Evolutionary conservation across 2,113 vertebrate genomes (phyloP).

Genomic region (Manacus vitellinus): DNA sequence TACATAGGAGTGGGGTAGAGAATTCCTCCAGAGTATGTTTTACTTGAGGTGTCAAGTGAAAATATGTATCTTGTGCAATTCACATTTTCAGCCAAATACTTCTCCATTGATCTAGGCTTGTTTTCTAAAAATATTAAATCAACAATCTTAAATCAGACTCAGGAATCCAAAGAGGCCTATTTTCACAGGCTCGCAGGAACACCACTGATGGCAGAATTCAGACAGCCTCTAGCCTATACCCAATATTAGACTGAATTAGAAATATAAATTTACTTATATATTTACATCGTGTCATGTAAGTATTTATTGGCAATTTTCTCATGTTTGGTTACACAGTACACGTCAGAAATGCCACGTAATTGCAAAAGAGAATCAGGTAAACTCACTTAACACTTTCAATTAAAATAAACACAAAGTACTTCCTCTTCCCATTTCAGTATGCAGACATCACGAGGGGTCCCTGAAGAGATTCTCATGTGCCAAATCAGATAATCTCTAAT

Average conservation of each 20-base stretch:
- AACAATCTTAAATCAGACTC: constrained; percentile 38
- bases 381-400: neutral
- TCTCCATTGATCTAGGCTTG: constrained; percentile 5
- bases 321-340: neutral
- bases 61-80: neutral
- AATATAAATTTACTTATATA: neutral
- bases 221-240: neutral
- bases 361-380: neutral
- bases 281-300: neutral
- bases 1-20: neutral
- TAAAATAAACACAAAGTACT: neutral
- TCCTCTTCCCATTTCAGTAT: neutral
- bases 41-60: neutral
- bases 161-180: constrained; percentile 38
- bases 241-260: neutral
- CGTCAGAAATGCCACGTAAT: neutral
- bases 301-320: neutral
- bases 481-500: constrained; percentile 3
- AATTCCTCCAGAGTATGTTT: neutral
- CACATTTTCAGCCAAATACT: neutral
- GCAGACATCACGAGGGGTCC: neutral
- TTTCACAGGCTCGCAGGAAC: constrained; percentile 6
- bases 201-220: neutral
- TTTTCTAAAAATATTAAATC: constrained; percentile 57
- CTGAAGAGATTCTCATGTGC: neutral